Conservation (phyloP, 2,113 vertebrate species). For the Callionymus lyra region DNA sequence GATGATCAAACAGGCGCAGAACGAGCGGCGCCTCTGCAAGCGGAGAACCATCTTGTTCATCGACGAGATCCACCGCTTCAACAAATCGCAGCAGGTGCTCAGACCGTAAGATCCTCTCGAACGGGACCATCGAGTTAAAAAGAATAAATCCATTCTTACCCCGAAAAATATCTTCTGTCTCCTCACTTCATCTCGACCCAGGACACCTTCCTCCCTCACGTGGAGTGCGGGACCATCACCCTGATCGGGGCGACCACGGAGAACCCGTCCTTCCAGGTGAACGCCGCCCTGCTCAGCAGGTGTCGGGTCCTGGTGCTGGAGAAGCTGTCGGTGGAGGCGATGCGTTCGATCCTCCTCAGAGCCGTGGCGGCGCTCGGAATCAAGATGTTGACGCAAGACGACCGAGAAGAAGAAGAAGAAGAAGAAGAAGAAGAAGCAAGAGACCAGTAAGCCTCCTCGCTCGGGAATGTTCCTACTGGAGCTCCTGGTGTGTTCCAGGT, state of each 20-base stretch:
- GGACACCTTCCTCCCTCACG: constrained; percentile 93
- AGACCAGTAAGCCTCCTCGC: constrained; percentile 70
- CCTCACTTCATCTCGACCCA: constrained; percentile 31
- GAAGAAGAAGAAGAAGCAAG: constrained; percentile 31
- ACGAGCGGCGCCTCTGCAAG: constrained; percentile 87
- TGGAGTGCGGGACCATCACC: constrained; percentile 89
- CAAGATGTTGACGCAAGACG: constrained; percentile 56
- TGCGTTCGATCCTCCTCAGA: constrained; percentile 79
- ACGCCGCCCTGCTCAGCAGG: constrained; percentile 84
- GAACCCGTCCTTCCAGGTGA: constrained; percentile 98
- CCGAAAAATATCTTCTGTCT: too few relatives aligned
- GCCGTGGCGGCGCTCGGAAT: constrained; percentile 79
- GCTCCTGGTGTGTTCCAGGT: constrained; percentile 2
- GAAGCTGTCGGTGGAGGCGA: constrained; percentile 79
- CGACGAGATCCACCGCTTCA: constrained; percentile 97
- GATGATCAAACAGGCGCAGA: constrained; percentile 92
- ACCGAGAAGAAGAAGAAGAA: constrained; percentile 49
- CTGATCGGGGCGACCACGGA: constrained; percentile 96
- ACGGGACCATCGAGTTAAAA: not conserved
- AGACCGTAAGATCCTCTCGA: not conserved
- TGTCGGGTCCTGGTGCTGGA: constrained; percentile 92
- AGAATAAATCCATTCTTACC: not conserved
- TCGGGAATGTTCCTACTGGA: constrained; percentile 11
- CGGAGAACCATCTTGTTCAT: constrained; percentile 95
- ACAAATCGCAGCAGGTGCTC: constrained; percentile 94